Conservation (phyloP, 64 coral and sea anemone genomes). For the Montipora efflorescens region DNA sequence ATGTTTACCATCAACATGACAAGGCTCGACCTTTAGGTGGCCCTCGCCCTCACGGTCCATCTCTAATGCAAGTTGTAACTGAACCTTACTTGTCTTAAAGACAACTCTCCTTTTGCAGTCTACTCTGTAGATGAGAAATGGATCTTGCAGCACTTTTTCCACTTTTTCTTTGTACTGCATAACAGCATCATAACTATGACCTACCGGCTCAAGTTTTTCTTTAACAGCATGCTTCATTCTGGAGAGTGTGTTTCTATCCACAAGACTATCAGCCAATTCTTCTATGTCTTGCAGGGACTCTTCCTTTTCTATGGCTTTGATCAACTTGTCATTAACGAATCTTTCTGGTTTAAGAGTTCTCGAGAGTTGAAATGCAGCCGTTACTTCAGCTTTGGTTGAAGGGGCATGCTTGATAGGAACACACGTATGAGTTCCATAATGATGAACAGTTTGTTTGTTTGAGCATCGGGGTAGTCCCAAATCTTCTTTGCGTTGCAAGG, state of each 20-base stretch:
- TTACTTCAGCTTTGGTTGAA: background rate
- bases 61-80: constrained; percentile 50
- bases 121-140: constrained; percentile 63
- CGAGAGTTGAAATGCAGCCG: constrained; percentile 7
- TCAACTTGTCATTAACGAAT: constrained; percentile 57
- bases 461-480: too few species aligned
- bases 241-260: constrained; percentile 35
- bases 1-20: constrained; percentile 72
- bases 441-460: too few species aligned
- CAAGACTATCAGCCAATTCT: constrained; percentile 60
- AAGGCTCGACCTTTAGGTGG: constrained; percentile 51
- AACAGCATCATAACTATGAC: constrained; percentile 77
- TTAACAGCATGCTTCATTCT: constrained; percentile 13
- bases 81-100: constrained; percentile 57
- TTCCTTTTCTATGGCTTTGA: constrained; percentile 71
- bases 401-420: background rate
- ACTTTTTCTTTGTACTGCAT: constrained; percentile 69
- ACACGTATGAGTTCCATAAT: too few species aligned
- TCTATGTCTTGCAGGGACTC: constrained; percentile 56
- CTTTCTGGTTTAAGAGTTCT: constrained; percentile 65
- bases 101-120: constrained; percentile 34
- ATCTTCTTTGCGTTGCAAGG: too few species aligned
- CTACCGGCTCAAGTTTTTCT: constrained; percentile 61
- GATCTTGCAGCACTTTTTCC: constrained; percentile 62
- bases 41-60: constrained; percentile 63